Evolutionary conservation across 2,113 vertebrate species (phyloP).

Genomic region (Grus americana): DNA sequence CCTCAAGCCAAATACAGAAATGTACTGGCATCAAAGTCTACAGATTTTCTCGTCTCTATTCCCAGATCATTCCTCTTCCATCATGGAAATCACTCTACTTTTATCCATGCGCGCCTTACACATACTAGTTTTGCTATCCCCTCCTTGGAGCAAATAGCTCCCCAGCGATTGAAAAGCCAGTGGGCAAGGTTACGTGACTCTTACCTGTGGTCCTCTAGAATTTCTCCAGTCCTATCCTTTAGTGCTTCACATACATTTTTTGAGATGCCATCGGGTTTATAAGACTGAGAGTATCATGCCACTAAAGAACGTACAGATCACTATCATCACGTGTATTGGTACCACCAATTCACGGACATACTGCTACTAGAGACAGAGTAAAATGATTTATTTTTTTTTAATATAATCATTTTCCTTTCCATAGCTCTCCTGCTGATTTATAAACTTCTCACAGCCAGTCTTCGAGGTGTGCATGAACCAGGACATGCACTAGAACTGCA

Average conservation of each 20-base stretch:
- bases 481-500: background rate
- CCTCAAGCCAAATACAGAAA: slow-evolving; percentile 28
- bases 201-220: background rate
- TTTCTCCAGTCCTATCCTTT: background rate
- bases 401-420: background rate
- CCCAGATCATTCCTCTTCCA: background rate
- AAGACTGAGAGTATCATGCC: background rate
- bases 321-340: rapidly evolving
- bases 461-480: background rate
- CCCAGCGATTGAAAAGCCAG: background rate
- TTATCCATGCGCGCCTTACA: background rate
- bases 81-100: background rate
- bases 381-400: background rate
- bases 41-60: background rate
- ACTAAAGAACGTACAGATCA: rapidly evolving
- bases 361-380: background rate
- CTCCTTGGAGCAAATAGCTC: background rate
- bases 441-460: background rate
- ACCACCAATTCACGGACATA: background rate
- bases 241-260: background rate
- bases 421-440: background rate
- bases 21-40: background rate
- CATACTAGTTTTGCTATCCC: background rate
- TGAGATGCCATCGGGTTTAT: background rate
- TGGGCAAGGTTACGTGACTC: background rate